Conservation (phyloP, 1,140 invertebrate species). For the Augochlora pura region DNA sequence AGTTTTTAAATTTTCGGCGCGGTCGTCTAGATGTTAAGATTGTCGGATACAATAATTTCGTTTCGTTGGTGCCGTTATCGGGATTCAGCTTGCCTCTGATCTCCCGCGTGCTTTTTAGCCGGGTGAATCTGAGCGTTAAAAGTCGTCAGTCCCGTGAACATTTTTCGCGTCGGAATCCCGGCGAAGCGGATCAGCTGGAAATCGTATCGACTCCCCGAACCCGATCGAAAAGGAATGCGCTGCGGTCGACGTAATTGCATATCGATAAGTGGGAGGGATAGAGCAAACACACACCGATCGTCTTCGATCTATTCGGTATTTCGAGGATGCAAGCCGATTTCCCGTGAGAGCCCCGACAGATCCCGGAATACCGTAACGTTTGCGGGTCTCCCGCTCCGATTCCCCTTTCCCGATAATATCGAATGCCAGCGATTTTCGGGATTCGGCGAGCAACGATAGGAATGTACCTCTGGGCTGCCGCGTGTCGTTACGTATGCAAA, state of each 20-base stretch:
- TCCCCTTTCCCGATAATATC: constrained; percentile 4
- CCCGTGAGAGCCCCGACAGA: background rate
- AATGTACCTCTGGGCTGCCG: background rate
- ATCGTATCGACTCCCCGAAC: background rate
- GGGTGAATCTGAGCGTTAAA: background rate
- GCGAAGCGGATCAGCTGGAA: background rate
- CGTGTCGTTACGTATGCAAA: constrained; percentile 8
- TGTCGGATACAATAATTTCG: no score
- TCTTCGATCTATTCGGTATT: background rate
- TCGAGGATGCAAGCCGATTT: background rate
- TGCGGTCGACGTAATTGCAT: background rate
- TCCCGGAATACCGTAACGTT: background rate
- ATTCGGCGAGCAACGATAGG: background rate
- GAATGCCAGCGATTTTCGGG: constrained; percentile 1
- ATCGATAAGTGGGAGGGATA: background rate
- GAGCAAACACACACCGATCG: background rate
- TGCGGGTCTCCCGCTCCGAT: background rate
- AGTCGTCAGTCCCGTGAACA: background rate
- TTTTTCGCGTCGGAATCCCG: background rate
- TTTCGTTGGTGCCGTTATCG: background rate
- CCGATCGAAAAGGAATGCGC: background rate
- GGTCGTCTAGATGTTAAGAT: no score
- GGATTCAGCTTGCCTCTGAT: no score
- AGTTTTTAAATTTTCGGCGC: no score
- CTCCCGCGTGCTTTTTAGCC: no score